Conservation (phyloP, 2,113 vertebrate species). For the Sylvilagus bachmani region DNA sequence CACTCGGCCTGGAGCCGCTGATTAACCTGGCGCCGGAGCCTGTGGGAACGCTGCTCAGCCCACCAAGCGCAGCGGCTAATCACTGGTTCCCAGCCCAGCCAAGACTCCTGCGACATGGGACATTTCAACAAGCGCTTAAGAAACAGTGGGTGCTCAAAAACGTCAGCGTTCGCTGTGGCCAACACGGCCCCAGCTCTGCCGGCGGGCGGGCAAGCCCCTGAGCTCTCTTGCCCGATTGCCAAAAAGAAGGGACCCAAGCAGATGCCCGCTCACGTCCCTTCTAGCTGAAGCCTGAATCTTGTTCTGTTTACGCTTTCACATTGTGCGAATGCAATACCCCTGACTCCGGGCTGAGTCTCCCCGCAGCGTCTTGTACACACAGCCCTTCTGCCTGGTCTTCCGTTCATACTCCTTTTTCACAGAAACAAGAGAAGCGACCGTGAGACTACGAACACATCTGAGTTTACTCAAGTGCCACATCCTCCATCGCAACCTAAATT, state of each 20-base stretch:
- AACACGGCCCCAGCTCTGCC: constrained; percentile 4
- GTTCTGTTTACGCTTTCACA: constrained; percentile 25
- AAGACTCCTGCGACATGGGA: not conserved
- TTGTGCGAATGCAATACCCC: not conserved
- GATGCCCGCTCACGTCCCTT: constrained; percentile 22
- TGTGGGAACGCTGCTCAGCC: not conserved
- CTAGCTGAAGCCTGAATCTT: not conserved
- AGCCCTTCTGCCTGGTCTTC: not conserved
- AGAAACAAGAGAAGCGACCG: constrained; percentile 45
- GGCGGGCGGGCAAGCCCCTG: not conserved
- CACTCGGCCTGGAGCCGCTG: not conserved
- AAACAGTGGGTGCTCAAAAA: constrained; percentile 26
- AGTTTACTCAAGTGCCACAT: constrained; percentile 53
- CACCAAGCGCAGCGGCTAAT: constrained; percentile 12
- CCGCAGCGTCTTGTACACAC: constrained; percentile 16
- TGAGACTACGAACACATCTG: constrained; percentile 28
- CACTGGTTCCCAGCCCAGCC: not conserved
- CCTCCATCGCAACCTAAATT: constrained; percentile 34
- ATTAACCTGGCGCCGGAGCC: not conserved
- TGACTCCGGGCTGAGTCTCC: not conserved
- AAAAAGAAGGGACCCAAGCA: constrained; percentile 34
- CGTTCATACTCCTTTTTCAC: constrained; percentile 28
- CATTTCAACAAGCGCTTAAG: not conserved
- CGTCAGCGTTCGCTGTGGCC: no score
- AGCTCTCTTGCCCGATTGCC: constrained; percentile 43